Conservation (phyloP, 30 jellyfish, hydroid and myxozoan species). For the Sanderia malayensis region DNA sequence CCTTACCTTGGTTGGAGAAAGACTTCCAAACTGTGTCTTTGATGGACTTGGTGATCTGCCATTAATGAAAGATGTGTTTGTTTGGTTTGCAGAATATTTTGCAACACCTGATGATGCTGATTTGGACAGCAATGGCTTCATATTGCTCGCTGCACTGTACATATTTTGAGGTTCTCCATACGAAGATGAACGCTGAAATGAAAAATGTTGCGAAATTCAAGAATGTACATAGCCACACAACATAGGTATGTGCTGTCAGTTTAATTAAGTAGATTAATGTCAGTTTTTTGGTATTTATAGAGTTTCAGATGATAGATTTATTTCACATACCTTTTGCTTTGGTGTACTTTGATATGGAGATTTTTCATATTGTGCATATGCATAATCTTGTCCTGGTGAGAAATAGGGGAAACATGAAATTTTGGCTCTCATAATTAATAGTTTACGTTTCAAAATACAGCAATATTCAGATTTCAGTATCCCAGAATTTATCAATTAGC, state of each 20-base stretch:
- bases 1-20: conserved; percentile 46
- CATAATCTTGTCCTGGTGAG: conserved; percentile 13
- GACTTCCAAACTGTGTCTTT: conserved; percentile 8
- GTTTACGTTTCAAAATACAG: background rate
- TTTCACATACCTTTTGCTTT: conserved; percentile 37
- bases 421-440: too few relatives aligned
- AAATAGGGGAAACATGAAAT: background rate
- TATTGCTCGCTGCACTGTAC: background rate
- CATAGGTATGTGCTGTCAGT: background rate
- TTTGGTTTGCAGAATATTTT: conserved; percentile 9
- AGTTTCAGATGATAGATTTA: background rate
- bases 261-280: background rate
- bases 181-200: conserved; percentile 3
- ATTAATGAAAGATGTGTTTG: conserved; percentile 11
- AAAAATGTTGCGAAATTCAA: background rate
- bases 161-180: background rate
- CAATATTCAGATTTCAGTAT: background rate
- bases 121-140: background rate
- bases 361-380: conserved; percentile 22
- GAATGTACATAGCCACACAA: background rate
- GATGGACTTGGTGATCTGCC: conserved; percentile 54
- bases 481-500: background rate
- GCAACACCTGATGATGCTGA: background rate
- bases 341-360: conserved; percentile 62
- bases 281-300: background rate